Evolutionary conservation across 2,113 vertebrate species (phyloP).

Genomic region (Phylloscopus trochilus): DNA sequence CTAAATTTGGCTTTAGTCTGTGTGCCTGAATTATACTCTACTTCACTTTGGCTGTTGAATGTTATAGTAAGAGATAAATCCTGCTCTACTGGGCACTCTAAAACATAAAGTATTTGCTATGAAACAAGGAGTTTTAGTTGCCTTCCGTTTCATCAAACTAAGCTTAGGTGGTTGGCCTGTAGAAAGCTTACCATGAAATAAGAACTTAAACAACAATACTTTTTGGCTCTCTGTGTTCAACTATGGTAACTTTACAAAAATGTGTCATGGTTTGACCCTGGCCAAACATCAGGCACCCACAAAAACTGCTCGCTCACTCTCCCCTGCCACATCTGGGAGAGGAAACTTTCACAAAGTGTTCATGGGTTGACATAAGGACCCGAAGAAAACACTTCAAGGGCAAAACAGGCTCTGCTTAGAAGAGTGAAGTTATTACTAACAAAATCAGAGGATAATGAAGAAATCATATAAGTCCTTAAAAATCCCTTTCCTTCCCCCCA

Average conservation of each 20-base stretch:
- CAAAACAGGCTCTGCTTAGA: not conserved
- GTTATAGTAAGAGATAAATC: not conserved
- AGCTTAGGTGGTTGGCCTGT: not conserved
- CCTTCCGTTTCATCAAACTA: not conserved
- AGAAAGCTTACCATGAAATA: not conserved
- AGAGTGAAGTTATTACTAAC: not conserved
- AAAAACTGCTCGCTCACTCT: not conserved
- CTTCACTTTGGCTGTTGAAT: not conserved
- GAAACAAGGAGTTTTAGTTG: not conserved
- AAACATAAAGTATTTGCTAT: not conserved
- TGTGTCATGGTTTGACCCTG: accelerated
- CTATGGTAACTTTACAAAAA: not conserved
- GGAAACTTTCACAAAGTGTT: not conserved
- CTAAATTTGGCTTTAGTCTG: not conserved
- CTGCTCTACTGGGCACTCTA: not conserved
- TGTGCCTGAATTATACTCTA: not conserved
- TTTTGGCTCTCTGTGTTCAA: not conserved
- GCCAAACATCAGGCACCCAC: not conserved
- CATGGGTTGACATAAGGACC: not conserved
- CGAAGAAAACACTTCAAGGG: not conserved
- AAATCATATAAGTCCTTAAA: not conserved
- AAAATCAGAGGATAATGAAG: not conserved
- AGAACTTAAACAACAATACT: not conserved
- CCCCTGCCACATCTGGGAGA: not conserved
- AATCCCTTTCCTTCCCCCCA: not conserved